Conservation (phyloP, 2,113 vertebrate genomes). For the Leptocoma aspasia region DNA sequence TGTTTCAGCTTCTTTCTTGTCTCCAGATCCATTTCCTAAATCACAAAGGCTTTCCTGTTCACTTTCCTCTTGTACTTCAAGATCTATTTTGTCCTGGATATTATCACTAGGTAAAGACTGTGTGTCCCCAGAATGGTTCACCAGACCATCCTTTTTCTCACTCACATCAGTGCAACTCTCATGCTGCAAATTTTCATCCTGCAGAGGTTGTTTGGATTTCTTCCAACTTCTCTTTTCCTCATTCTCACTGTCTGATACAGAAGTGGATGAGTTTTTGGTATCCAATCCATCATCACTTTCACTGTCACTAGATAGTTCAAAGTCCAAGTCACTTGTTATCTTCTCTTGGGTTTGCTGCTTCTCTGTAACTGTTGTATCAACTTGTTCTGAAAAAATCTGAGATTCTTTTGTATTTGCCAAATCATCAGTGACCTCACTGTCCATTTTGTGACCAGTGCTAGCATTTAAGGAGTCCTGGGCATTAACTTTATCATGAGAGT, state of each 20-base stretch:
- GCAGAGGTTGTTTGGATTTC: constrained; percentile 20
- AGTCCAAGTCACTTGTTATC: constrained; percentile 79
- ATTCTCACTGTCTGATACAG: constrained; percentile 71
- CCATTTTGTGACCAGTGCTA: neutral
- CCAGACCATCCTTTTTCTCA: neutral
- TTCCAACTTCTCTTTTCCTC: constrained; percentile 68
- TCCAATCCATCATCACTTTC: constrained; percentile 75
- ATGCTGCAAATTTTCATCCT: neutral
- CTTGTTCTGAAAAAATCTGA: neutral
- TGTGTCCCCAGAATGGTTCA: constrained; percentile 26
- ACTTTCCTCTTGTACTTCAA: constrained; percentile 62
- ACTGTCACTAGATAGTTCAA: constrained; percentile 91
- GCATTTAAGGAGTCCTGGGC: constrained; percentile 10
- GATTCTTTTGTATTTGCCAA: constrained; percentile 37
- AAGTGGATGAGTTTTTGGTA: constrained; percentile 67
- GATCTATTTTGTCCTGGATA: constrained; percentile 35
- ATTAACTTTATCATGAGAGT: constrained; percentile 56
- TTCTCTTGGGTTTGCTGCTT: constrained; percentile 15
- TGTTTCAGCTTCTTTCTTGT: constrained; percentile 88
- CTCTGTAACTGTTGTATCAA: neutral
- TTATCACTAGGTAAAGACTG: neutral
- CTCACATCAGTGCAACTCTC: neutral
- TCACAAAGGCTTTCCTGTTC: constrained; percentile 75
- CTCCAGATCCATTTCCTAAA: constrained; percentile 83
- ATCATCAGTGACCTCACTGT: constrained; percentile 13